Evolutionary conservation across 2,113 vertebrate species (phyloP).

Genomic region (Semnornis frantzii): DNA sequence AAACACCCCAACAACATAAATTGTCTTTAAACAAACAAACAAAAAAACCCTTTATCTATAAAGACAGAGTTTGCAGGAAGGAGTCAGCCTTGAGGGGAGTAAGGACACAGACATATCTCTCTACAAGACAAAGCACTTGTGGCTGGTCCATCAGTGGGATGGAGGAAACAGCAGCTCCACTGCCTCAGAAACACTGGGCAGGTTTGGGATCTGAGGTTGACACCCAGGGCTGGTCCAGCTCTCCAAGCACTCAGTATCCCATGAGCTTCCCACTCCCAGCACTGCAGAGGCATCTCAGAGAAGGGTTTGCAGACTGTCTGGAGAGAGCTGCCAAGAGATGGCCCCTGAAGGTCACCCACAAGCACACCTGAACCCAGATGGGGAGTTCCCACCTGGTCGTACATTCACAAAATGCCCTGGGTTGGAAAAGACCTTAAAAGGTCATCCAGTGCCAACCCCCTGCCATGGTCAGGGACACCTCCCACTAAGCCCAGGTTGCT

Average conservation of each 20-base stretch:
- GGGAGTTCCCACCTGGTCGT: background rate
- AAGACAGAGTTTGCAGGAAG: background rate
- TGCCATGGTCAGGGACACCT: too few species aligned
- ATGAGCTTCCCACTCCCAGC: background rate
- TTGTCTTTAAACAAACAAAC: too few species aligned
- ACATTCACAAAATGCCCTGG: too few species aligned
- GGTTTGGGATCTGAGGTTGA: background rate
- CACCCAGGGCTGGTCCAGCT: background rate
- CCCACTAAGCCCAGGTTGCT: too few species aligned
- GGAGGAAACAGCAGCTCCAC: background rate
- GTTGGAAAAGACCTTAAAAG: too few species aligned
- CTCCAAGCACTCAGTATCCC: background rate
- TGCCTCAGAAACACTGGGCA: background rate
- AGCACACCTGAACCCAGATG: background rate
- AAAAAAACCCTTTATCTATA: too few species aligned
- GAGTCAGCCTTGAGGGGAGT: background rate
- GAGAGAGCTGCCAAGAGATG: background rate
- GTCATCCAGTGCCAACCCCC: too few species aligned
- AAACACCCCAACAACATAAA: too few species aligned
- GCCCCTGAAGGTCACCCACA: rapidly evolving
- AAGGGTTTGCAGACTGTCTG: background rate
- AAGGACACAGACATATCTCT: background rate
- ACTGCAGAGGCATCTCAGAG: background rate
- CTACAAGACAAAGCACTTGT: background rate
- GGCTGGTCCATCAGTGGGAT: rapidly evolving